Evolutionary conservation across 2,113 vertebrate species (phyloP).

Genomic region (Laticauda colubrina): DNA sequence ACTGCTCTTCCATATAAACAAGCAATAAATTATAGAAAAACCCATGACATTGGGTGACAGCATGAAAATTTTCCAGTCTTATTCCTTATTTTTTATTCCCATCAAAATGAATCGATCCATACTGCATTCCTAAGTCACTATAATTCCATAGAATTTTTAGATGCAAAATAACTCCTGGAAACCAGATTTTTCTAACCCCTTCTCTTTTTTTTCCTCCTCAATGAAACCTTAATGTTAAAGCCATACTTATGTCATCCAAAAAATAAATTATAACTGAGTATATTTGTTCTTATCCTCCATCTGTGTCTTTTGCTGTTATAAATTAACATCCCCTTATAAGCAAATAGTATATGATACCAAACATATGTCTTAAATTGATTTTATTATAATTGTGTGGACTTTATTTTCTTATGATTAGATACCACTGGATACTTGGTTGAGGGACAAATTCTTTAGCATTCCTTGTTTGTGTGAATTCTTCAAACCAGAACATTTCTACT

Average conservation of each 20-base stretch:
- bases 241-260: background rate
- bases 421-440: background rate
- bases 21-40: background rate
- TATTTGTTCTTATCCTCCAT: background rate
- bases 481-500: background rate
- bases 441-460: background rate
- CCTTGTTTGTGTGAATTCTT: background rate
- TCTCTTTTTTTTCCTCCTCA: background rate
- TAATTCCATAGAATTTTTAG: conserved; percentile 7
- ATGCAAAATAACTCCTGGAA: conserved; percentile 6
- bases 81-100: background rate
- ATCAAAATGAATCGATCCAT: background rate
- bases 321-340: background rate
- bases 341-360: background rate
- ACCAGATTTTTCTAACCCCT: background rate
- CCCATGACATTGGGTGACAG: background rate
- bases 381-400: background rate
- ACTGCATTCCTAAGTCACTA: conserved; percentile 2
- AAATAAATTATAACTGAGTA: background rate
- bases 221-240: background rate
- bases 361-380: background rate
- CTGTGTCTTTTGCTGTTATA: background rate
- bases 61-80: background rate
- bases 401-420: background rate
- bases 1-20: background rate